These are phyloP conservation scores for Ochlodes sylvanus DNA, from an alignment of 2,888 invertebrate genomes.

Conservation along the genomic window DNA sequence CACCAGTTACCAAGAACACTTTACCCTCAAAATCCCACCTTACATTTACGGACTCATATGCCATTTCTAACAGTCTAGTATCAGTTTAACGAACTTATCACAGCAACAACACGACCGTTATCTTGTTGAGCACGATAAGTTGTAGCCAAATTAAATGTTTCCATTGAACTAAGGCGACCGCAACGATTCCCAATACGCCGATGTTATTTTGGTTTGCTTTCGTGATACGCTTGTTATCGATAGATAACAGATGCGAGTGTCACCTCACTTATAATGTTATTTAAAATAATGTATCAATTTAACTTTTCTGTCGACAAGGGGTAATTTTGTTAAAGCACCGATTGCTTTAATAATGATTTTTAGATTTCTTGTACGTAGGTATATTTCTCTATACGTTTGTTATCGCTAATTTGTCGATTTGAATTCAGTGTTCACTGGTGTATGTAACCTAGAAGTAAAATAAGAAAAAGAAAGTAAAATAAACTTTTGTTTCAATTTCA, in stretches of 20 bases:
- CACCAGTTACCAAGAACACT: constrained; percentile 74
- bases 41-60: background rate
- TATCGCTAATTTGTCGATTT: too few species aligned
- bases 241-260: constrained; percentile 25
- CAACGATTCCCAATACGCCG: constrained; percentile 19
- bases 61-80: constrained; percentile 17
- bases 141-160: constrained; percentile 12
- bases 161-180: constrained; percentile 24
- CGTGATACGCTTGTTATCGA: constrained; percentile 28
- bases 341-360: too few species aligned
- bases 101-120: background rate
- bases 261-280: constrained; percentile 15
- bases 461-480: too few species aligned
- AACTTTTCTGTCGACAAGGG: too few species aligned
- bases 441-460: too few species aligned
- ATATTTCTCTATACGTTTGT: too few species aligned
- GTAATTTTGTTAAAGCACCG: too few species aligned
- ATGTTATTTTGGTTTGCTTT: constrained; percentile 28
- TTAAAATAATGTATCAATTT: too few species aligned
- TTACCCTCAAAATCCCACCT: constrained; percentile 59
- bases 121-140: constrained; percentile 24
- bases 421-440: too few species aligned
- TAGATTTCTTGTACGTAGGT: too few species aligned
- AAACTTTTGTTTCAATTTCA: too few species aligned
- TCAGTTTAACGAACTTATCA: background rate